Evolutionary conservation across 2,113 vertebrate species (phyloP), one percentile per base, ranked within the genome.

Genomic region (Oryzias curvinotus): DNA sequence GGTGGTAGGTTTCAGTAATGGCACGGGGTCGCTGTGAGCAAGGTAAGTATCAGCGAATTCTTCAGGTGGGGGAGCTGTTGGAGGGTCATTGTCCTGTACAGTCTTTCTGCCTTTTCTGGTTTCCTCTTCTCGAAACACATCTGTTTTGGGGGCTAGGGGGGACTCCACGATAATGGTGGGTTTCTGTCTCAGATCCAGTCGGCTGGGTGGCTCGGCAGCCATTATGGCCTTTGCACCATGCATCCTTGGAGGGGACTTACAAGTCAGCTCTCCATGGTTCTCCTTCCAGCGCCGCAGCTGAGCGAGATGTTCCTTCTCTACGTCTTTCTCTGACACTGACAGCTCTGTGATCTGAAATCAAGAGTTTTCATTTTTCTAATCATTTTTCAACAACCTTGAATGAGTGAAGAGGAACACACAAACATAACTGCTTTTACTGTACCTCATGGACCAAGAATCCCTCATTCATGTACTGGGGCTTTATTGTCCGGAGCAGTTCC

Each of bases 181-280:
- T 3, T 88, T 90, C 14, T 96, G 91, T 12, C 84, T 90, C 65
- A 98, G 89, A n/a, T 93, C 90, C 66, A 93, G 93, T 5, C 83
- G 86, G 25, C 89, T 86, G 1, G 90, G 90, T 0, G 96, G 95
- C 71, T 99, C 97, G 0, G 95, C 92, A 4, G 92, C 85, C 28
- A 95, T 94, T 88, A 99, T 97, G 68, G 96, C 97, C 77, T 95
- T 95, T 65, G 96, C 96, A 0, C 97, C 96, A 0, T 98, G 97
- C 90, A 99, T 93, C 82, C 97, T 93, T 2, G 95, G 93, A 16
- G 93, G 93, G 18, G 94, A 95, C 73, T 91, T 91, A 83, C 91
- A 95, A 85, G 88, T 91, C 52, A 96, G 91, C 74, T 98, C 95
- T 42, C 96, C 96, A 0, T 71, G 95, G 0, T 80, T 89, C 82